Conservation (phyloP, 2,797 vertebrate genomes). For the Aselliscus stoliczkanus region DNA sequence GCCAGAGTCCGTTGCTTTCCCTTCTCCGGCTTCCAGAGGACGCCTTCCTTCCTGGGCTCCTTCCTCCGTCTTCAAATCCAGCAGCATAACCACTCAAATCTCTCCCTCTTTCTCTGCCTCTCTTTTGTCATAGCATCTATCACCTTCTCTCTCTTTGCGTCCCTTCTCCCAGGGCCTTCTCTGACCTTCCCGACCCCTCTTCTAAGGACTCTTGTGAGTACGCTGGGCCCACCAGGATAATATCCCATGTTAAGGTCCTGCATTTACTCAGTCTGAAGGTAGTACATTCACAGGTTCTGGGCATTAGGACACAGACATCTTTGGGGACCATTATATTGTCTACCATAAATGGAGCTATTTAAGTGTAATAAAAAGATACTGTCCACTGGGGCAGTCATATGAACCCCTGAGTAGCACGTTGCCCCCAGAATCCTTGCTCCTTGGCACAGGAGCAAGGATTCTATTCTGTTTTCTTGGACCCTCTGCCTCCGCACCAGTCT, state of each 20-base stretch:
- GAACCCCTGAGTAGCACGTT: neutral
- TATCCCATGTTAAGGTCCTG: neutral
- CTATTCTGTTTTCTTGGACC: neutral
- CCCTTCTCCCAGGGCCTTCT: neutral
- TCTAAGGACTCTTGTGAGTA: neutral
- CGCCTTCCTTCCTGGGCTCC: neutral
- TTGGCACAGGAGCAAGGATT: neutral
- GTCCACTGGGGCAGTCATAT: neutral
- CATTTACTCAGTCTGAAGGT: neutral
- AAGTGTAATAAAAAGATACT: neutral
- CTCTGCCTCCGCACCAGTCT: neutral
- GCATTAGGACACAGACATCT: neutral
- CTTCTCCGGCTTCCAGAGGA: neutral
- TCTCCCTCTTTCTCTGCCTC: neutral
- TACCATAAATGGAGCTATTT: neutral
- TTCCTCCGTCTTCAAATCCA: neutral
- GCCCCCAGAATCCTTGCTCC: neutral
- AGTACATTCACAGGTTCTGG: neutral
- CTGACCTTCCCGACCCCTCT: neutral
- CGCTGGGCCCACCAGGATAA: neutral
- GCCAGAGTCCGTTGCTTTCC: neutral
- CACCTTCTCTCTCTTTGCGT: neutral
- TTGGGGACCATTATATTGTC: neutral
- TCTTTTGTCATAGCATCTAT: neutral
- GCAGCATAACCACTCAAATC: too few species aligned